phyloP scores from a whole-genome alignment of 2,888 invertebrate genomes.

The Folsomia candida region DNA sequence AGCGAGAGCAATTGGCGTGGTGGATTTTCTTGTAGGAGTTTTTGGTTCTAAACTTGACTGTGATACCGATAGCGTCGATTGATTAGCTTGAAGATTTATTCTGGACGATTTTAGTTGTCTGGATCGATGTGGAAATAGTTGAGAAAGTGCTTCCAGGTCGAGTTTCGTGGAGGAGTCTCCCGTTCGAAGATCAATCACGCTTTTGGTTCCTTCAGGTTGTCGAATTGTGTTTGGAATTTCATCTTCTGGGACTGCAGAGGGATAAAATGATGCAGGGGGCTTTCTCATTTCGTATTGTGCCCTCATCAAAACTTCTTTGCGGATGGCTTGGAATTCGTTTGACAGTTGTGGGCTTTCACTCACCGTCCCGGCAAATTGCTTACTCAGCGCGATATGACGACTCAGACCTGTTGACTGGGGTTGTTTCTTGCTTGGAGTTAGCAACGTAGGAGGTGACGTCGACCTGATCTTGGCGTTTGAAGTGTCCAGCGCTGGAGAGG shows the following conservation, averaged over 20 bases:
- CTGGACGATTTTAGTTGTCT: not conserved
- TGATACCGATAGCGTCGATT: not conserved
- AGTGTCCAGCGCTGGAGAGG: not conserved
- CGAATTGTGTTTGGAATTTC: not conserved
- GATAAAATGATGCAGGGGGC: constrained; percentile 32
- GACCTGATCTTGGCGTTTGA: not conserved
- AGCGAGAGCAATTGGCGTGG: not conserved
- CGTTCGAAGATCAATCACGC: not conserved
- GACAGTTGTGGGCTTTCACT: not conserved
- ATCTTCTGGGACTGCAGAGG: not conserved
- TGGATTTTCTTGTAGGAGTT: not conserved
- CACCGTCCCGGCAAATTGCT: not conserved
- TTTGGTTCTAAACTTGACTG: not conserved
- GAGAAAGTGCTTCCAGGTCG: constrained; percentile 2
- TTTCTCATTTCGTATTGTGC: constrained; percentile 30
- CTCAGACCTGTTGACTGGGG: constrained; percentile 3
- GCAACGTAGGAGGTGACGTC: not conserved
- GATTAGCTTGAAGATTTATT: too few relatives aligned
- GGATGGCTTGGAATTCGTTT: not conserved
- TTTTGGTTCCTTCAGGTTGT: not conserved
- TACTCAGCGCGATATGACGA: constrained; percentile 7
- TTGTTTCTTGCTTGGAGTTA: not conserved
- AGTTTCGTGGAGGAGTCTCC: not conserved
- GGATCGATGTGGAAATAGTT: not conserved
- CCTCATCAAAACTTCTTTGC: constrained; percentile 20